phyloP scores from a whole-genome alignment of 92 coral and sea anemone genomes.

The Epizoanthus stellaris region DNA sequence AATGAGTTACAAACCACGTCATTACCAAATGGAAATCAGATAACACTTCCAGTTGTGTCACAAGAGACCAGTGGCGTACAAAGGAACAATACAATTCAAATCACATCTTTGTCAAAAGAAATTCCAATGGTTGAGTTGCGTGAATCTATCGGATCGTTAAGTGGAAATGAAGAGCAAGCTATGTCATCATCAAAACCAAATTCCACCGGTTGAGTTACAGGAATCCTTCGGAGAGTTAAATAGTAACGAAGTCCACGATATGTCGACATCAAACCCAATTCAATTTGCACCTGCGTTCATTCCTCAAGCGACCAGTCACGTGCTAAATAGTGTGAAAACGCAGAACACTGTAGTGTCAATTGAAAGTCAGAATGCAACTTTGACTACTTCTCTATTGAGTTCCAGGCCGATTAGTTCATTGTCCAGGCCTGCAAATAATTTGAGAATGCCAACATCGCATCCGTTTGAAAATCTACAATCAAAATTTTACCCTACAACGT shows the following conservation, averaged over 20 bases:
- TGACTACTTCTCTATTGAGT: not conserved
- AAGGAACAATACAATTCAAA: no score
- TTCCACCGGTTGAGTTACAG: not conserved
- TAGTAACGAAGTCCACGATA: not conserved
- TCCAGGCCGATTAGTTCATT: no score
- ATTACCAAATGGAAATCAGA: not conserved
- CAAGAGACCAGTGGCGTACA: not conserved
- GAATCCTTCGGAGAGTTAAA: not conserved
- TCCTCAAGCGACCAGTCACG: not conserved
- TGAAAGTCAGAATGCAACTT: not conserved
- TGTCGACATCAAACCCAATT: not conserved
- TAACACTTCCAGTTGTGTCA: not conserved
- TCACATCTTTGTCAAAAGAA: not conserved
- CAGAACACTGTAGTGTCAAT: not conserved
- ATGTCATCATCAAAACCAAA: not conserved
- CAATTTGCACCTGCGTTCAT: not conserved
- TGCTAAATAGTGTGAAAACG: not conserved
- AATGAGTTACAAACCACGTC: no score
- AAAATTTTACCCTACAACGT: no score
- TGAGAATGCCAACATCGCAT: no score
- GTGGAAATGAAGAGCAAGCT: not conserved
- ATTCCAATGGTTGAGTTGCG: not conserved
- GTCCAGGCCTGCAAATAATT: no score
- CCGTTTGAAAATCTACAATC: no score
- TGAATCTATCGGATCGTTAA: not conserved